Percentiles rank a stretch among this genome's conserved stretches.
Evolutionary conservation across 2,113 vertebrate genomes (phyloP).

Genomic region (Tachysurus vachellii): DNA sequence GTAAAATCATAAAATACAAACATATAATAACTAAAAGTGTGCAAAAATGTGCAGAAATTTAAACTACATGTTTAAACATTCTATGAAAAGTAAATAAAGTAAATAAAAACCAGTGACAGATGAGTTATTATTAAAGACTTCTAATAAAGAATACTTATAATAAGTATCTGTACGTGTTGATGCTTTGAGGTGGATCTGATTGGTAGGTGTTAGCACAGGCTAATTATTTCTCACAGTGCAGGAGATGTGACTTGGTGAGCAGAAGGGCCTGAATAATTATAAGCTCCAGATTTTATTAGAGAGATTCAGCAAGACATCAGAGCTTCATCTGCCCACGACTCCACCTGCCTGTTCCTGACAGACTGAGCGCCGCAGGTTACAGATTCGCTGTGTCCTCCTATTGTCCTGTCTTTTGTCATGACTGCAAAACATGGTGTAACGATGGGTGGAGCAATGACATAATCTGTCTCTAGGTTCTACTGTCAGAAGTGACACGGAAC

Average conservation of each 20-base stretch:
- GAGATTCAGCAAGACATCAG: neutral
- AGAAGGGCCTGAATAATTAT: neutral
- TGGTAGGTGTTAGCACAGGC: neutral
- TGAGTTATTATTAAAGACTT: neutral
- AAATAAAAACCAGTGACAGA: neutral
- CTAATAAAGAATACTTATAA: neutral
- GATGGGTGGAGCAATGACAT: neutral
- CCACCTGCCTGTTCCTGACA: neutral
- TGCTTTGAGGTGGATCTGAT: neutral
- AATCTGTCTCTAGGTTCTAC: neutral
- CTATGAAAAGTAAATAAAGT: neutral
- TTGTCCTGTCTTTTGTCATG: neutral
- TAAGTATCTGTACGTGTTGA: neutral
- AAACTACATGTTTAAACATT: neutral
- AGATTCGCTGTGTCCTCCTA: neutral
- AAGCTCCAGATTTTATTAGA: neutral
- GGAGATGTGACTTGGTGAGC: neutral
- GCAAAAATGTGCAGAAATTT: neutral
- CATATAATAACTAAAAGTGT: neutral
- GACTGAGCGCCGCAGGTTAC: neutral
- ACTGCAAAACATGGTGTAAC: neutral
- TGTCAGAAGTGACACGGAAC: neutral
- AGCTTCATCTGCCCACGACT: neutral
- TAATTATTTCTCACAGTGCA: neutral
- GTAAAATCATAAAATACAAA: neutral